phyloP scores from a whole-genome alignment of 2,888 invertebrate species.

The Hofmannophila pseudospretella region DNA sequence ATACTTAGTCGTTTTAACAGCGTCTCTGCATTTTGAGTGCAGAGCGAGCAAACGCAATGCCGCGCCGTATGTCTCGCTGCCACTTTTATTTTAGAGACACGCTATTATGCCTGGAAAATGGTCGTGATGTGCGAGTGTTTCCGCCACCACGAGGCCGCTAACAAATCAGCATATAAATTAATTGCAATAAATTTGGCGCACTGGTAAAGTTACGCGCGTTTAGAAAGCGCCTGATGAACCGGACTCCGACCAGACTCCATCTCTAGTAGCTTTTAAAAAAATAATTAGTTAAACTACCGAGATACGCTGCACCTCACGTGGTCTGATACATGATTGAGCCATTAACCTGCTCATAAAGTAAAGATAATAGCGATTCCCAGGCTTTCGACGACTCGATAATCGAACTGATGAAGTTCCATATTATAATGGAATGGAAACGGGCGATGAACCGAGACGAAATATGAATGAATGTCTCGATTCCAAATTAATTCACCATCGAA shows the following conservation, averaged over 20 bases:
- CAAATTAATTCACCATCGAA: neutral
- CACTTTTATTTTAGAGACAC: neutral
- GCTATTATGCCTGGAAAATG: conserved; percentile 11
- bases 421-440: neutral
- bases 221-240: conserved; percentile 37
- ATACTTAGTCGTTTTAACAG: too few relatives aligned
- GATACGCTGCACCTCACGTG: conserved; percentile 11
- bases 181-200: conserved; percentile 23
- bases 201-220: conserved; percentile 20
- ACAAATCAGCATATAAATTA: conserved; percentile 41
- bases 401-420: too few relatives aligned
- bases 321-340: neutral
- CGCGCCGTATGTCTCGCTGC: neutral
- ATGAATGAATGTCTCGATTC: neutral
- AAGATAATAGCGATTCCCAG: conserved; percentile 6
- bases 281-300: conserved; percentile 11
- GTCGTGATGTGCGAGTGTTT: conserved; percentile 50
- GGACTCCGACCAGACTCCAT: too few relatives aligned
- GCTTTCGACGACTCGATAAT: neutral
- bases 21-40: too few relatives aligned
- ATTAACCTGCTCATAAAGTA: conserved; percentile 3
- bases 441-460: neutral
- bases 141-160: conserved; percentile 44
- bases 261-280: too few relatives aligned
- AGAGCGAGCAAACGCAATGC: neutral